Percentiles rank a stretch among this genome's conserved stretches.
Conservation (phyloP, 2,113 vertebrate species). For the Orycteropus afer region DNA sequence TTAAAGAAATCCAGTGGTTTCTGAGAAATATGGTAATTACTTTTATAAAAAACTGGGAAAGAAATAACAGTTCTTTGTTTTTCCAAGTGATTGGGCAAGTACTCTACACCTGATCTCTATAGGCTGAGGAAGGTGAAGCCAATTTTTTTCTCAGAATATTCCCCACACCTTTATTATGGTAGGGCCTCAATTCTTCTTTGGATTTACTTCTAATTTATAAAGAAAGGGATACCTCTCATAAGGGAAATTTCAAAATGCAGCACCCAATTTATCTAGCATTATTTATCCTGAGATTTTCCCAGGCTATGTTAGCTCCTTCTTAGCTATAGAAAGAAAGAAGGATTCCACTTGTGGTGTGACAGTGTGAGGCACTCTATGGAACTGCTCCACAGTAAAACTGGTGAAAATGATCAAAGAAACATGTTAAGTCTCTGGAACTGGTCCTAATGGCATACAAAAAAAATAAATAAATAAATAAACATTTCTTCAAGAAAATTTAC, state of each 20-base stretch:
- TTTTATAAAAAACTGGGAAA: background rate
- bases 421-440: background rate
- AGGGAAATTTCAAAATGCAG: background rate
- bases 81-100: background rate
- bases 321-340: background rate
- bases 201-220: background rate
- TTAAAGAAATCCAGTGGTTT: background rate
- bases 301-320: background rate
- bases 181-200: slow-evolving; percentile 14
- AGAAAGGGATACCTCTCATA: background rate
- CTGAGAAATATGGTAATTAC: background rate
- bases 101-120: background rate
- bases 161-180: background rate
- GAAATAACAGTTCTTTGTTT: background rate
- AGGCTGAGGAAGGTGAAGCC: background rate
- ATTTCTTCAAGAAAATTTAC: background rate
- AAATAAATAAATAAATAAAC: background rate
- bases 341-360: background rate
- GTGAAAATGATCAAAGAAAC: background rate
- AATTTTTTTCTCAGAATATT: background rate
- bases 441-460: background rate
- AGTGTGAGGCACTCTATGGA: background rate
- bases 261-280: background rate
- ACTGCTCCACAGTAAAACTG: background rate
- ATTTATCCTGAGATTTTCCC: background rate